Base-by-base conservation (phyloP, 2,113 vertebrate species). In the Microcebus griseorufus region DNA sequence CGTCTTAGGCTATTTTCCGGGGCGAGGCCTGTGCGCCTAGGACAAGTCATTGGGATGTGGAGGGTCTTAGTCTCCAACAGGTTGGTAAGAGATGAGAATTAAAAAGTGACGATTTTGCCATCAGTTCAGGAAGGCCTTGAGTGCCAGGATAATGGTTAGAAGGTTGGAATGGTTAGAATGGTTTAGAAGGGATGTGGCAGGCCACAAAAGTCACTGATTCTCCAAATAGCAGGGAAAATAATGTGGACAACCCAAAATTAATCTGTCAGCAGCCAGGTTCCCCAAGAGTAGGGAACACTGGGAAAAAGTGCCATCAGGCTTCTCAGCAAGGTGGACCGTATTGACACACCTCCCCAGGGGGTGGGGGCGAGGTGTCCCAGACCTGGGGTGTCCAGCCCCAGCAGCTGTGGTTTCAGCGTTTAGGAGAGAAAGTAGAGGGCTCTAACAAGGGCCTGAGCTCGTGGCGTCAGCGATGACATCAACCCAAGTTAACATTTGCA, bases 381-480 rank as follows among this genome's bases (percentile, higher is more conserved):
- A 3, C 29, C 48, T 48, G 48, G 48, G 48, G 48, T 48, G 48
- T 69, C 25, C 45, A 48, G 23, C 29, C 5, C 67, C 70, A 34
- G 27, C 6, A 18, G 39, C 34, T 2, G 1, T 14, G n/a, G 58
- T n/a, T 25, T 37, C 72, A 5, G 16, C 48, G 51, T 29, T 86
- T 55, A 45, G 51, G 51, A 82, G 27, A 78, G 55, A n/a, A 69
- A 23, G 51, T 32, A 37, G n/a, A 34, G 25, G 9, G 25, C 8
- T 6, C 0, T 37, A 23, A 4, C 7, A 4, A 3, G 1, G 58
- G 20, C 14, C 76, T 29, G 18, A 39, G n/a, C 16, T 10, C 18
- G 34, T n/a, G 42, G 32, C 12, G 27, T 27, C 39, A 27, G 42
- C 9, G 12, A 45, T 8, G n/a, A 34, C 11, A 9, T 18, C 48